These are phyloP conservation scores for Phalanger gymnotis DNA, from an alignment of 2,797 vertebrate species.

Conservation along the genomic window DNA sequence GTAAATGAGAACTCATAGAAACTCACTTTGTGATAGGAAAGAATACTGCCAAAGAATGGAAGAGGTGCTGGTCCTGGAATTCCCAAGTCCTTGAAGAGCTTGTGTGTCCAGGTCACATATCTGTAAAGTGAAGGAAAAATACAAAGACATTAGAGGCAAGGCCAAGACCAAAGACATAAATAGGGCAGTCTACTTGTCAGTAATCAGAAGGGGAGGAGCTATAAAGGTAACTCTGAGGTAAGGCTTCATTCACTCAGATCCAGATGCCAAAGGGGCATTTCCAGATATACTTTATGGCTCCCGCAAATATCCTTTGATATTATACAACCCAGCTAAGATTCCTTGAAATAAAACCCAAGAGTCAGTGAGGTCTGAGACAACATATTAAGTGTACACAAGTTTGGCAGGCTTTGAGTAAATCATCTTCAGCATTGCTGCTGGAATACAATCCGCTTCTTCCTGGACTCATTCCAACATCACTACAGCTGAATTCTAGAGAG, in stretches of 20 bases:
- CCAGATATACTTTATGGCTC: not conserved
- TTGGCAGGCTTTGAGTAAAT: not conserved
- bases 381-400: not conserved
- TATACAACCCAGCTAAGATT: not conserved
- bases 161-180: not conserved
- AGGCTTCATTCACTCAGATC: not conserved
- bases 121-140: slow-evolving; percentile 66
- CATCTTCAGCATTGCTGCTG: not conserved
- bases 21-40: slow-evolving; percentile 67
- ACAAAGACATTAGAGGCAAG: not conserved
- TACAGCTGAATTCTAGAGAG: not conserved
- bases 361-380: not conserved
- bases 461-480: not conserved
- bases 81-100: slow-evolving; percentile 32
- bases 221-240: not conserved
- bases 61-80: slow-evolving; percentile 80
- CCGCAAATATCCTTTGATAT: not conserved
- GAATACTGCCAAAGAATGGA: slow-evolving; percentile 78
- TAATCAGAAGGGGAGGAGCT: not conserved
- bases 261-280: not conserved
- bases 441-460: not conserved
- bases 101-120: slow-evolving; percentile 77
- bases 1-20: not conserved
- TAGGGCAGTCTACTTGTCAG: not conserved
- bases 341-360: not conserved